Conservation (phyloP, 2,888 invertebrate genomes). For the Machimus rusticus region DNA sequence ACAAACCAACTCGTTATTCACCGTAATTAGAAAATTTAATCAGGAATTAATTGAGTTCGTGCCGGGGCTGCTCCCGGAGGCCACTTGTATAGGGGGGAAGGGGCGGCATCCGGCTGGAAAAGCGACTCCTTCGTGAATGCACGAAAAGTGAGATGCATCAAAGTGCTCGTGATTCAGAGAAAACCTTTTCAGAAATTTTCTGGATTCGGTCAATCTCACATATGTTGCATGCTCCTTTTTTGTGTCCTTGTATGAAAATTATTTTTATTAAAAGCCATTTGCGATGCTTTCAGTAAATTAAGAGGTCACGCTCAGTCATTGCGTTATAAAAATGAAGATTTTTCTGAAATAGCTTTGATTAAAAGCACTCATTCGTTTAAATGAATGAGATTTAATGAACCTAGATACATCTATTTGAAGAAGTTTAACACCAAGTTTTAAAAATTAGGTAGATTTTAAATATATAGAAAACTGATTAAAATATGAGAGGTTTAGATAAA, state of each 20-base stretch:
- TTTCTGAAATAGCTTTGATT: neutral
- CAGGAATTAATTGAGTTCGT: conserved; percentile 11
- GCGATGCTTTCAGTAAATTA: neutral
- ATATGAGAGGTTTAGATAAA: no score
- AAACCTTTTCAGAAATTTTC: neutral
- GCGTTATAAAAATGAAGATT: no score
- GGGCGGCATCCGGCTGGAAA: neutral
- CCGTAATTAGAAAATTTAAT: conserved; percentile 25
- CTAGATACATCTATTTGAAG: no score
- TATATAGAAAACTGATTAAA: no score
- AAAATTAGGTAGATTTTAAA: no score
- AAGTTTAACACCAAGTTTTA: no score
- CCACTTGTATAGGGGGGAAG: neutral
- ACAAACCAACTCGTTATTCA: conserved; percentile 23
- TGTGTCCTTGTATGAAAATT: neutral
- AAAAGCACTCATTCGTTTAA: neutral
- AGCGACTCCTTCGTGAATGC: neutral
- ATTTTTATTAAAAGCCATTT: neutral
- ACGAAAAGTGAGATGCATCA: neutral
- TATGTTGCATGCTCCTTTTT: neutral
- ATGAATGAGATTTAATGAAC: no score
- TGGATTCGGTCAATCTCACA: neutral
- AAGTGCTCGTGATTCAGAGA: neutral
- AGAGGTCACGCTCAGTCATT: neutral
- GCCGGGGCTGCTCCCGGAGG: neutral